Evolutionary conservation across 1,140 invertebrate genomes (phyloP), one percentile per base, ranked within the genome.

Genomic region (Hyles euphorbiae): DNA sequence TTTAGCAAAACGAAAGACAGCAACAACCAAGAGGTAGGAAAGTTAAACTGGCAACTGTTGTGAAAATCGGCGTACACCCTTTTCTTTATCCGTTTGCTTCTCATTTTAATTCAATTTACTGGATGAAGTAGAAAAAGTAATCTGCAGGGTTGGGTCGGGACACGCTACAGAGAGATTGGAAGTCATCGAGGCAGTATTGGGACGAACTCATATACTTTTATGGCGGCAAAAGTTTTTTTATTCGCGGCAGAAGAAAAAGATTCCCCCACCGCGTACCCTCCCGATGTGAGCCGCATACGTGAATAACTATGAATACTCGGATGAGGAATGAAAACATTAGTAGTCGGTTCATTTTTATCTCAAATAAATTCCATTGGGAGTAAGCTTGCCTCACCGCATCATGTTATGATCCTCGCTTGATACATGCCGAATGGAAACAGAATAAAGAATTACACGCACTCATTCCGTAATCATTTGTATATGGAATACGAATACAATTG

Each of bases 21-120:
- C 56, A 51, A 12, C 52, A 60, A 44, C 45, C 52, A 44, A n/a
- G 10, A 76, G 60, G 58, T 68, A 60, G 48, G 57, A 51, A 67
- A 65, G 72, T 74, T 70, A 76, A 74, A 70, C 50, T 66, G 60
- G 60, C 74, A 75, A 74, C 62, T 67, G 62, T 76, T 64, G 70
- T 58, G 69, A 76, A 77, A 81, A 81, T 73, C 74, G 71, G 60
- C 75, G 70, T 61, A 67, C 64, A 74, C 74, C 76, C 75, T 78
- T 82, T 79, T 78, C 72, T 82, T 78, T 80, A 79, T 72, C 73
- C 74, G 78, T 77, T 81, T 76, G 70, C 76, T 81, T 78, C 76
- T 77, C 78, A 81, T 84, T 87, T 84, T 81, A 84, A 87, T 87
- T 87, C 81, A 86, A 86, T 84, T 83, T 80, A 81, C 68, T 81